phyloP scores from a whole-genome alignment of 2,113 vertebrate species.

The Cichladusa arquata region DNA sequence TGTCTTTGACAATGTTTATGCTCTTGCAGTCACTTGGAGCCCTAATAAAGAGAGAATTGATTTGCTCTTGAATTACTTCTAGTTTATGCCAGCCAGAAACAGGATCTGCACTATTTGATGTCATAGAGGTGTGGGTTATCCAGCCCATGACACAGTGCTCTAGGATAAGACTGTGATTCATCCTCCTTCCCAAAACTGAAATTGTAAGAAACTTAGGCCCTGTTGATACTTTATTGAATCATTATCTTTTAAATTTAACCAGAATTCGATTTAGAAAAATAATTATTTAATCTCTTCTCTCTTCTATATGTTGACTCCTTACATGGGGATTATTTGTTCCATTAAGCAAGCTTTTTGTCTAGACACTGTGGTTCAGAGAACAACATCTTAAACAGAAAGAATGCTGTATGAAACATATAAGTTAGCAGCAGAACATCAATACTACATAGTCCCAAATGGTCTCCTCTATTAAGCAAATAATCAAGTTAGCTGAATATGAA shows the following conservation, averaged over 20 bases:
- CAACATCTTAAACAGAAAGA: background rate
- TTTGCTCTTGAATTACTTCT: background rate
- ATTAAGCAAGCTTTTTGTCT: background rate
- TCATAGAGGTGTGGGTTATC: background rate
- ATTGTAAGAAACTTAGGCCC: background rate
- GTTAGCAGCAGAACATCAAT: background rate
- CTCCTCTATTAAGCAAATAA: background rate
- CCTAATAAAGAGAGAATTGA: background rate
- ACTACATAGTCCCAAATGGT: background rate
- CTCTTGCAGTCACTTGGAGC: background rate
- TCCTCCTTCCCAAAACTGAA: background rate
- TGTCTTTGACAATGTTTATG: background rate
- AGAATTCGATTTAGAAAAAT: background rate
- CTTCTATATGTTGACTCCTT: background rate
- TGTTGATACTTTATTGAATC: background rate
- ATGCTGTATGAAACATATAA: background rate
- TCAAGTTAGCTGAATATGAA: background rate
- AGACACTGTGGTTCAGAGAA: background rate
- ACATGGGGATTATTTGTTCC: background rate
- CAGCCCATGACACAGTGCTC: accelerated
- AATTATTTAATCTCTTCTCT: background rate
- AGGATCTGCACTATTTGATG: background rate
- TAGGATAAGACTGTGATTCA: background rate
- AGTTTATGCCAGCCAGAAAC: background rate
- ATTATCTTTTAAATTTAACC: background rate